Base-by-base conservation (phyloP, 1,140 invertebrate genomes). In the Prorops nasuta region DNA sequence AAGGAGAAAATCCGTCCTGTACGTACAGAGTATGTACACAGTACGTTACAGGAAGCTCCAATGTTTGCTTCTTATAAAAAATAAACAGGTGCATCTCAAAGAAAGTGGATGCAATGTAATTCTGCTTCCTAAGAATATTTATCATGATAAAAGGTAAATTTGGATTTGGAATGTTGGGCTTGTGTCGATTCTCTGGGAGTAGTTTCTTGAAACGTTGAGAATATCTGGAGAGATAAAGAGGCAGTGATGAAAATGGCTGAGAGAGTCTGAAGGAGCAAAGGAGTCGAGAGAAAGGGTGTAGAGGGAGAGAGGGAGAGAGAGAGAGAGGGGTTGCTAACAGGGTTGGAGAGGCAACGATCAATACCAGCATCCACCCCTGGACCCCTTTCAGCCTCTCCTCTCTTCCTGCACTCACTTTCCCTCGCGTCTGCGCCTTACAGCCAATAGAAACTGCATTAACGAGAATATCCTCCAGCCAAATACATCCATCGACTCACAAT, bases 321-420 rank as follows among this genome's bases (percentile, higher is more conserved):
- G 54, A 31, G 43, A 37, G 36, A 49, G 55, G 57, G 39, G 37
- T 38, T 54, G 63, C 58, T 63, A 59, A 60, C 66, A 66, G 67
- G 69, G 64, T 71, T 67, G n/a, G 24, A 28, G 24, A 28, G 24
- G 24, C 24, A 67, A 64, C 71, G 72, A 75, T 73, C 72, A 75
- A 73, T 73, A 73, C 69, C 69, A 68, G 67, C 69, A 67, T 66
- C 72, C 66, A 64, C 69, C 56, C 61, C 64, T 61, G 58, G 57
- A 63, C 51, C 53, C 38, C 31, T 28, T 37, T 44, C 17, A 54
- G 55, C 24, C 32, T 39, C 49, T 49, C 14, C 16, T 41, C 22
- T 14, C 44, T 18, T 12, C 44, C 20, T 36, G 9, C 39, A 34
- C 20, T 46, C 15, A 22, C 15, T 36, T n/a, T 15, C 32, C 16